A percentile compares a stretch with the other conserved stretches of the same genome.
Conservation (phyloP, 2,797 vertebrate species). For the Tenualosa thibaudeaui region DNA sequence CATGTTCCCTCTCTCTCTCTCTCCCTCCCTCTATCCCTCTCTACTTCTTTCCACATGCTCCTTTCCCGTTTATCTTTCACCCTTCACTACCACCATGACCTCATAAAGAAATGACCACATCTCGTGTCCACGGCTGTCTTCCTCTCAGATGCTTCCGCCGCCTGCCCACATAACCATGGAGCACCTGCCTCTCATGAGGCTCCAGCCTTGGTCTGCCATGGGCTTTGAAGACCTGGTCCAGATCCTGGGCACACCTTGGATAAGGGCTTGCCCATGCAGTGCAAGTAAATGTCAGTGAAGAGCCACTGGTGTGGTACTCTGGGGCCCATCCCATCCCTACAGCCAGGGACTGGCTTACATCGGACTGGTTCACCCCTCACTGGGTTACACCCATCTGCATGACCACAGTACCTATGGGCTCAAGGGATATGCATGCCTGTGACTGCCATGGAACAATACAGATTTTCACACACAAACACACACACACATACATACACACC, state of each 20-base stretch:
- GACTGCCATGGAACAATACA: no score
- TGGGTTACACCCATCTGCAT: no score
- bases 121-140: not conserved
- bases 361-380: no score
- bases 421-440: no score
- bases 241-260: not conserved
- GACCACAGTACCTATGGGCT: no score
- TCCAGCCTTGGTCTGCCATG: not conserved
- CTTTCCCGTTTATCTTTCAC: not conserved
- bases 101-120: not conserved
- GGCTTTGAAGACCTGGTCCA: not conserved
- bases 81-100: not conserved
- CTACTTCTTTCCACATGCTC: not conserved
- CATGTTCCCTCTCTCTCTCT: slow-evolving; percentile 23
- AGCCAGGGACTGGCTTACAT: no score
- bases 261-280: no score
- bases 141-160: not conserved
- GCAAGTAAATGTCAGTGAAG: no score
- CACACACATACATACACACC: no score
- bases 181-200: not conserved
- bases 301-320: no score
- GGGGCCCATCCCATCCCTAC: no score
- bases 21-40: not conserved
- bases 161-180: not conserved
- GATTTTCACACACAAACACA: no score